Percentiles rank a stretch among this genome's conserved stretches.
phyloP scores from a whole-genome alignment of 2,797 vertebrate species.

The Cichlasoma orientale region DNA sequence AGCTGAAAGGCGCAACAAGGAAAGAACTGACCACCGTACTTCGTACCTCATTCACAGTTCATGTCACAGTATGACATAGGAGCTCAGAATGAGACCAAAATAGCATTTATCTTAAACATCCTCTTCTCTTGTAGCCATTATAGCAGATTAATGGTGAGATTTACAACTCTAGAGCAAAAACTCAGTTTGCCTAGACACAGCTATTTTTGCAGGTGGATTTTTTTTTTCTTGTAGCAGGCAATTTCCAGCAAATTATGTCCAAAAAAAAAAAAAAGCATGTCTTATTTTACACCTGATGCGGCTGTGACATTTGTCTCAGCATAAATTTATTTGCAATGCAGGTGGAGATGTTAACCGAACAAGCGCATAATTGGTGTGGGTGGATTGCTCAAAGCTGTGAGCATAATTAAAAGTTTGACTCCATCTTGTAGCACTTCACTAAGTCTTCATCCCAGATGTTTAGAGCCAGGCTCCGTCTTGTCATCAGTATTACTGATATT shows the following conservation, averaged over 20 bases:
- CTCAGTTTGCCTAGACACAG: too few relatives aligned
- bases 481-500: not conserved
- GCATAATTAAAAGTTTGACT: not conserved
- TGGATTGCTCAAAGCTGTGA: not conserved
- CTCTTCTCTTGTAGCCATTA: too few relatives aligned
- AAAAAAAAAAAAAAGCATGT: not conserved
- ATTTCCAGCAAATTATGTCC: too few relatives aligned
- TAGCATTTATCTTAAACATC: not conserved
- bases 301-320: not conserved
- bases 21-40: not conserved
- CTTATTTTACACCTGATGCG: not conserved
- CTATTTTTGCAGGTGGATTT: too few relatives aligned
- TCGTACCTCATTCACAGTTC: not conserved
- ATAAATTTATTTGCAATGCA: not conserved
- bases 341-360: not conserved
- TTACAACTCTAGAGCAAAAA: too few relatives aligned
- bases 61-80: not conserved
- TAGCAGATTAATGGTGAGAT: too few relatives aligned
- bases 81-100: not conserved
- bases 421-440: not conserved
- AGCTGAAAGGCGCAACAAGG: not conserved
- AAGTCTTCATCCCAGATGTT: not conserved
- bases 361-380: not conserved
- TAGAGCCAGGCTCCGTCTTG: not conserved
- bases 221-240: too few relatives aligned